Percentiles rank a stretch among this genome's conserved stretches.
These are phyloP conservation scores for Eupithecia tripunctaria DNA, from an alignment of 2,888 invertebrate species.

Conservation along the genomic window DNA sequence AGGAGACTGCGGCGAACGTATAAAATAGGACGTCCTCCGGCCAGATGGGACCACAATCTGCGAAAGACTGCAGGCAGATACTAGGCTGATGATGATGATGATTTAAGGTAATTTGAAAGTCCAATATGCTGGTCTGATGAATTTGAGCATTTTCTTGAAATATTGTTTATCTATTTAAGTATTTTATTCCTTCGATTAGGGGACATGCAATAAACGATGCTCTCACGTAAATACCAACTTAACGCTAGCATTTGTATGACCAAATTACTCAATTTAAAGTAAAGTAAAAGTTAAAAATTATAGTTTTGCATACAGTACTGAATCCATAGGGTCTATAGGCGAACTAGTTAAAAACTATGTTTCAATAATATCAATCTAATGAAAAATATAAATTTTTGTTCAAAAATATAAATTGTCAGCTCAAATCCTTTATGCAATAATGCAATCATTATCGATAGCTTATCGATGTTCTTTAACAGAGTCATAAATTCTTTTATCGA, in stretches of 20 bases:
- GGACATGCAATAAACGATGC: neutral
- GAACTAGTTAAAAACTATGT: no score
- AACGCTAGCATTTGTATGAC: neutral
- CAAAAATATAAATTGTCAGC: neutral
- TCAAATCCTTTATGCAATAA: neutral
- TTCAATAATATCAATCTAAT: neutral
- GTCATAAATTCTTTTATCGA: conserved; percentile 50
- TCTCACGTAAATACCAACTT: neutral
- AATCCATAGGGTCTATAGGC: no score
- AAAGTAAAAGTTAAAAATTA: no score
- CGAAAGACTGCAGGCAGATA: no score
- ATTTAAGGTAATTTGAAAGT: neutral
- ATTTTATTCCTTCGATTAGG: neutral
- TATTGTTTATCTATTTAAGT: no score
- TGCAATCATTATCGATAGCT: neutral
- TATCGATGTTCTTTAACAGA: neutral
- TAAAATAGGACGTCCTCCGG: no score
- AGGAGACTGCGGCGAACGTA: no score
- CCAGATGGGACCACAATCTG: no score
- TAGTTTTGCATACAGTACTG: no score
- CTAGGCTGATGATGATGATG: no score
- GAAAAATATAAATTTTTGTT: neutral
- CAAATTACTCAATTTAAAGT: no score
- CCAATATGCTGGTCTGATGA: neutral
- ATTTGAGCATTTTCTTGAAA: neutral